A percentile compares a stretch with the other conserved stretches of the same genome.
These are phyloP conservation scores for Sylvilagus floridanus DNA, from an alignment of 2,797 vertebrate genomes.

Conservation along the genomic window DNA sequence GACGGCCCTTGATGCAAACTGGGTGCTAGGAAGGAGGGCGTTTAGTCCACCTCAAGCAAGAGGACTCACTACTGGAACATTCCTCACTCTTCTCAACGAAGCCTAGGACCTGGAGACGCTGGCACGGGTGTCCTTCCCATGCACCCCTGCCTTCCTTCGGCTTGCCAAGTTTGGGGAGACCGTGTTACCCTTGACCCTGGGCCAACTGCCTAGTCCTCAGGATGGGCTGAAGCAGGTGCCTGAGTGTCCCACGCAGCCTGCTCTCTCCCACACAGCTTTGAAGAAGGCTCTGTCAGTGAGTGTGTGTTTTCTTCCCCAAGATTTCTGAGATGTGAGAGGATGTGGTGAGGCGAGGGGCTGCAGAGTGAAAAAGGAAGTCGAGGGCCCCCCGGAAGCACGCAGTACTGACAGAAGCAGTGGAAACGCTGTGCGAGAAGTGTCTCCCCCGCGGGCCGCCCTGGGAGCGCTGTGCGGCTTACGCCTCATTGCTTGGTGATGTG, in stretches of 20 bases:
- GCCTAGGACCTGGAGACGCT: neutral
- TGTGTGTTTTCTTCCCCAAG: neutral
- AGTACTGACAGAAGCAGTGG: constrained; percentile 5
- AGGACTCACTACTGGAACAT: neutral
- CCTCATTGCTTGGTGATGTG: constrained; percentile 38
- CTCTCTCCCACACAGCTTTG: neutral
- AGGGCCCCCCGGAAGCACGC: neutral
- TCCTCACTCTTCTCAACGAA: neutral
- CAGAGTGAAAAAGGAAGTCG: neutral
- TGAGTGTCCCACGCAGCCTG: neutral
- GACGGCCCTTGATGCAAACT: neutral
- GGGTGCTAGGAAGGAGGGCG: neutral
- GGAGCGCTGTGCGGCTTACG: constrained; percentile 45
- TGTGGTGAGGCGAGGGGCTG: accelerated
- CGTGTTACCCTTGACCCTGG: neutral
- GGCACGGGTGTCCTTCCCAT: neutral
- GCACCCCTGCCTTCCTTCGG: neutral
- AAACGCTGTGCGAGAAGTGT: constrained; percentile 36
- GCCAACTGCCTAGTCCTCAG: neutral
- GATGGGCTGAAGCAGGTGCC: neutral
- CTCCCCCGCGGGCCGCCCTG: constrained; percentile 63
- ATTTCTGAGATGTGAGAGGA: neutral
- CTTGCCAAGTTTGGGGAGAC: neutral
- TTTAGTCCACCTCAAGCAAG: neutral
- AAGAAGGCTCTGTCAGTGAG: neutral